These are phyloP conservation scores for Seira ritae DNA, from an alignment of 2,888 invertebrate genomes.

Conservation along the genomic window DNA sequence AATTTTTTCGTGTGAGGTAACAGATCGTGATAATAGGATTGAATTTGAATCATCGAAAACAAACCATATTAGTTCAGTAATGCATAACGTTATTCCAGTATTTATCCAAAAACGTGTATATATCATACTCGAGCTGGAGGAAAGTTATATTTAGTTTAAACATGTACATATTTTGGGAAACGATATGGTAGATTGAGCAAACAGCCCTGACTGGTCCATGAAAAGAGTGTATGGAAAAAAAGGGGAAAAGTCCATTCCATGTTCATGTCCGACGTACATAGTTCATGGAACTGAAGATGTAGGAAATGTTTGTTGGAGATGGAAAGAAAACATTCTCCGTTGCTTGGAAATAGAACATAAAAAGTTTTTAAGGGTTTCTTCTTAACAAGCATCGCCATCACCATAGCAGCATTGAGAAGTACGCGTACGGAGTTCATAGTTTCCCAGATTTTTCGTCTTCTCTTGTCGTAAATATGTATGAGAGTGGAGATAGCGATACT, in stretches of 20 bases:
- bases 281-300: conserved; percentile 28
- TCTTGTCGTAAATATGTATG: neutral
- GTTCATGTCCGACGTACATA: neutral
- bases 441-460: neutral
- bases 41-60: neutral
- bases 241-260: conserved; percentile 9
- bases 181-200: neutral
- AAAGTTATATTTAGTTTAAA: neutral
- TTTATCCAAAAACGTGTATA: no score
- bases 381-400: neutral
- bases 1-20: neutral
- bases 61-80: no score
- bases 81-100: no score
- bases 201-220: no score
- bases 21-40: conserved; percentile 11
- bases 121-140: no score
- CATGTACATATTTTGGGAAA: conserved; percentile 19
- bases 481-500: conserved; percentile 3
- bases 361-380: conserved; percentile 49
- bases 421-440: neutral
- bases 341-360: conserved; percentile 5
- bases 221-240: conserved; percentile 29
- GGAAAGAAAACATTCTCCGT: conserved; percentile 41
- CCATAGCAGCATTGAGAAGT: neutral
- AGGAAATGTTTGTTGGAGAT: conserved; percentile 8